Base-by-base conservation (phyloP, 2,113 vertebrate genomes). In the Tenrec ecaudatus region DNA sequence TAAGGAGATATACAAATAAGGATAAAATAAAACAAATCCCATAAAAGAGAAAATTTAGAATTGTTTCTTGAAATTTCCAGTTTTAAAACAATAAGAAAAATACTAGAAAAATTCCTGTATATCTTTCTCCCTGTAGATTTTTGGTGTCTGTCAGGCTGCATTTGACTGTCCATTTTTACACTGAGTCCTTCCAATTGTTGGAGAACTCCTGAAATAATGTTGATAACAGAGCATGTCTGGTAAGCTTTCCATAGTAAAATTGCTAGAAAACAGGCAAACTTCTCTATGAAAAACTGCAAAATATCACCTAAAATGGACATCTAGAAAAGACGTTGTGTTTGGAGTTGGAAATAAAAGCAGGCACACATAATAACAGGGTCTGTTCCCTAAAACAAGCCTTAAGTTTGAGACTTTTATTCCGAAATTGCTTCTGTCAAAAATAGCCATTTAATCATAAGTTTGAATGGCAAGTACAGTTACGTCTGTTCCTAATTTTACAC, bases 271-370 rank as follows among this genome's bases (percentile, higher is more conserved):
- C 40, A 86, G n/a, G 33, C 38, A 93, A 91, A 83, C 4, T n/a
- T 93, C 38, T 58, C 69, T 83, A 1, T 36, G 68, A 89, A 69
- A 93, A 53, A 27, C 6, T 83, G 25, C 80, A 89, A 89, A 58
- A 68, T 93, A 64, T 92, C 82, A 81, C 31, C 38, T 84, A 33
- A 87, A 71, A 78, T 27, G 94, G 78, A 90, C 31, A 87, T 73
- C 27, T 57, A 92, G 38, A 84, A 2, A 89, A 91, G 10, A 71
- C 60, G 47, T 91, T 86, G 12, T 0, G 36, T 1, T 36, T 17
- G 86, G 33, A 73, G 40, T 15, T 20, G 29, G 7, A 16, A 38
- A 43, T 73, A 19, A 60, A 66, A 22, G 57, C n/a, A 29, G 2
- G 3, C 57, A 23, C 16, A 40, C 2, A 76, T 77, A 53, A 36